Conservation (phyloP, 1,140 invertebrate species). For the Argopecten irradians region DNA sequence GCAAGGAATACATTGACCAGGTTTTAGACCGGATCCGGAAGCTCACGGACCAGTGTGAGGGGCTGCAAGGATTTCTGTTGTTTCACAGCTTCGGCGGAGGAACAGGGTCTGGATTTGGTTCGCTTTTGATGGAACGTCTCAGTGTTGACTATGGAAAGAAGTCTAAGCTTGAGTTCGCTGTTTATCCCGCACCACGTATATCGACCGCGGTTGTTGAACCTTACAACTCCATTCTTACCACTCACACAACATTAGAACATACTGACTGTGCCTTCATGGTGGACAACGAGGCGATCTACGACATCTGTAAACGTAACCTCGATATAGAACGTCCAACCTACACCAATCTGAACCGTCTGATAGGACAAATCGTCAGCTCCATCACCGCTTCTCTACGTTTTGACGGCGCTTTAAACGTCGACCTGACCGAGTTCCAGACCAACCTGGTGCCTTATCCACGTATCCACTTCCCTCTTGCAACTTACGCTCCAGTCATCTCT, state of each 20-base stretch:
- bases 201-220: slow-evolving; percentile 92
- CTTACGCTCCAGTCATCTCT: slow-evolving; percentile 83
- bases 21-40: slow-evolving; percentile 71
- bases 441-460: slow-evolving; percentile 73
- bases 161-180: slow-evolving; percentile 91
- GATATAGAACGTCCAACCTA: slow-evolving; percentile 82
- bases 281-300: slow-evolving; percentile 93
- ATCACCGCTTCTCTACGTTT: slow-evolving; percentile 91
- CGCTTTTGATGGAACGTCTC: slow-evolving; percentile 66
- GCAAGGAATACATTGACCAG: slow-evolving; percentile 76
- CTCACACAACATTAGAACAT: slow-evolving; percentile 77
- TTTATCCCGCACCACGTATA: slow-evolving; percentile 89
- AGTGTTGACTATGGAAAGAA: slow-evolving; percentile 87
- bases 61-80: slow-evolving; percentile 77
- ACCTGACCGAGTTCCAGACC: slow-evolving; percentile 67
- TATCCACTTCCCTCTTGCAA: slow-evolving; percentile 62
- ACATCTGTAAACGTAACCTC: slow-evolving; percentile 91
- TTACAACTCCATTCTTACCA: slow-evolving; percentile 83
- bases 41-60: slow-evolving; percentile 47
- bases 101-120: slow-evolving; percentile 85
- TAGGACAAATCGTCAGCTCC: slow-evolving; percentile 79
- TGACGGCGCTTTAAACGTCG: slow-evolving; percentile 77
- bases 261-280: slow-evolving; percentile 82
- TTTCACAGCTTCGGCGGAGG: slow-evolving; percentile 82
- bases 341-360: slow-evolving; percentile 67